These are phyloP conservation scores for Cuniculus paca DNA, from an alignment of 2,797 vertebrate genomes.

Conservation along the genomic window DNA sequence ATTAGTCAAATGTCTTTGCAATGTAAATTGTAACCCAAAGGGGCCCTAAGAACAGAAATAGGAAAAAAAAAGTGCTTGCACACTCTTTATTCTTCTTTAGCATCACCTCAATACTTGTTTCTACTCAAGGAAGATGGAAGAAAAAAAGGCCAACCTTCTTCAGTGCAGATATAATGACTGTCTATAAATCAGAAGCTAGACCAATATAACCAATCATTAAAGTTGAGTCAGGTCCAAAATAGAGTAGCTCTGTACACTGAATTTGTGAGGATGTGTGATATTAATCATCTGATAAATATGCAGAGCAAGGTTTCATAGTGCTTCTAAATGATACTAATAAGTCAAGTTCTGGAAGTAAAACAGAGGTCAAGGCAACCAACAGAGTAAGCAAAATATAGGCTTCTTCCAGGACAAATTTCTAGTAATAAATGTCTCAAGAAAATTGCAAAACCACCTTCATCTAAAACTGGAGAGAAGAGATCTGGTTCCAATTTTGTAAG, in stretches of 20 bases:
- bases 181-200: neutral
- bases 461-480: constrained; percentile 32
- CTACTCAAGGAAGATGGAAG: neutral
- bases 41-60: neutral
- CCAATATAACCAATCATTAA: neutral
- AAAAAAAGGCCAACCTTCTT: neutral
- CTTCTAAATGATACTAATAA: constrained; percentile 24
- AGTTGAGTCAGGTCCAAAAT: neutral
- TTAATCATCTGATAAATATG: neutral
- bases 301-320: neutral
- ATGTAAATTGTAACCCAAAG: neutral
- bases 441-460: neutral
- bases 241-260: neutral
- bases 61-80: too few species aligned
- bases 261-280: neutral
- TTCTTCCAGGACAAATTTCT: neutral
- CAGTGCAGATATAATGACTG: neutral
- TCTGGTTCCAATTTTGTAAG: neutral
- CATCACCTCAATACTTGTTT: neutral
- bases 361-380: neutral
- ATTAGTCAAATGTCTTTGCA: neutral
- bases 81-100: neutral
- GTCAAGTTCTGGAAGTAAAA: neutral
- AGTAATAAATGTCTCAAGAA: constrained; percentile 3
- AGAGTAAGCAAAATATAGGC: neutral